These are phyloP conservation scores for Limulus polyphemus DNA, from an alignment of 2,888 invertebrate genomes.

Conservation along the genomic window DNA sequence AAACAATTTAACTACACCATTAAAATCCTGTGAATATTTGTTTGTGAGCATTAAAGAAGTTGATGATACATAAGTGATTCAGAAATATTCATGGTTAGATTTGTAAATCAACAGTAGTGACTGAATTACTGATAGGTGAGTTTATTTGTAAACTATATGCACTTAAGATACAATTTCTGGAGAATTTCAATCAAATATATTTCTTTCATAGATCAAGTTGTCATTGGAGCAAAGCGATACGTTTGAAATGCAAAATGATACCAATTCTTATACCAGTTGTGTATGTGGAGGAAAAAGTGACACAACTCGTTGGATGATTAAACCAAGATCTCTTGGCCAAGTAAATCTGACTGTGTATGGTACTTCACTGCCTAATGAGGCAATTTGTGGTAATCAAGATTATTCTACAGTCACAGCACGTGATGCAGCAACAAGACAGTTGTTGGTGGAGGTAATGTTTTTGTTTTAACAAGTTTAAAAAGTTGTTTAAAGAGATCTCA, in stretches of 20 bases:
- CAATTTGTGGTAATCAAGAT: slow-evolving; percentile 1
- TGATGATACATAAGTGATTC: too few species aligned
- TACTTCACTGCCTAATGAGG: too few species aligned
- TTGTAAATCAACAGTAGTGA: too few species aligned
- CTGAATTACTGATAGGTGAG: too few species aligned
- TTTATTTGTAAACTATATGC: too few species aligned
- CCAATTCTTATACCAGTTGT: slow-evolving; percentile 9
- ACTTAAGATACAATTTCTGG: too few species aligned
- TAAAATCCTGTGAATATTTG: too few species aligned
- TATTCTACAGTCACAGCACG: background rate
- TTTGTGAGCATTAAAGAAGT: too few species aligned
- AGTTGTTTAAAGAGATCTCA: too few species aligned
- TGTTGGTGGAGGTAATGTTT: background rate
- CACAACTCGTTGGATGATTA: slow-evolving; percentile 27
- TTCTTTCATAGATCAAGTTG: slow-evolving; percentile 8
- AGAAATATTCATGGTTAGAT: too few species aligned
- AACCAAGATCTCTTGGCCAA: slow-evolving; percentile 31
- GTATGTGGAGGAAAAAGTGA: slow-evolving; percentile 12
- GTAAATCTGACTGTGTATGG: slow-evolving; percentile 29
- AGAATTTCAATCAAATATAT: background rate
- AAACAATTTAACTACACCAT: too few species aligned
- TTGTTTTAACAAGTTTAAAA: too few species aligned
- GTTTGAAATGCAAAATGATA: slow-evolving; percentile 6
- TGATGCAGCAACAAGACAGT: background rate
- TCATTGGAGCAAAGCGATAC: slow-evolving; percentile 10